Conservation (phyloP, 1,140 invertebrate genomes). For the Belonocnema kinseyi region DNA sequence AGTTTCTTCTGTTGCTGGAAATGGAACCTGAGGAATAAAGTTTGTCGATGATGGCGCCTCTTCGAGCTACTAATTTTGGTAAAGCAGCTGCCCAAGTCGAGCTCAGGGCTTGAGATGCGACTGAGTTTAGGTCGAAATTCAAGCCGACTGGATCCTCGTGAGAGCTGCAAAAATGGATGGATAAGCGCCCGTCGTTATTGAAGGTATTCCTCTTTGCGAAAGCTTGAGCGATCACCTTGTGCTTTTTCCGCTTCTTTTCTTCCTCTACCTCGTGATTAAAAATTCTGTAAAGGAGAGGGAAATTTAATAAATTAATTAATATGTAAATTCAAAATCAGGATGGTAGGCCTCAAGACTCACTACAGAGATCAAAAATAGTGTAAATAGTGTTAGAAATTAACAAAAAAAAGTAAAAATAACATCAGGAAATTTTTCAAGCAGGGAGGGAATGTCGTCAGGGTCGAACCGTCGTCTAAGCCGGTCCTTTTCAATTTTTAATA, state of each 20-base stretch:
- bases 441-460: too few species aligned
- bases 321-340: too few species aligned
- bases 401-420: too few species aligned
- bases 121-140: conserved; percentile 89
- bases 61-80: conserved; percentile 88
- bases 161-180: conserved; percentile 89
- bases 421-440: too few species aligned
- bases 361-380: too few species aligned
- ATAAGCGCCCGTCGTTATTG: conserved; percentile 87
- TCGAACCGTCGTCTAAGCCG: too few species aligned
- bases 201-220: conserved; percentile 92
- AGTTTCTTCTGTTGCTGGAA: conserved; percentile 79
- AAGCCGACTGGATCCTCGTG: conserved; percentile 93
- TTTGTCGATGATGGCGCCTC: conserved; percentile 83
- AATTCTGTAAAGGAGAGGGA: conserved; percentile 69
- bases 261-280: conserved; percentile 82
- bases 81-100: conserved; percentile 93
- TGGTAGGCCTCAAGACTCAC: too few species aligned
- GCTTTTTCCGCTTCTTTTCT: conserved; percentile 86
- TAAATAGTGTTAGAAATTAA: too few species aligned
- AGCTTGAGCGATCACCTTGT: conserved; percentile 92
- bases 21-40: conserved; percentile 76
- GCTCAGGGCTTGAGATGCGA: conserved; percentile 83
- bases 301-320: conserved; percentile 62
- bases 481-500: too few species aligned